Conservation (phyloP, 2,113 vertebrate species). For the human (Homo sapiens) region DNA sequence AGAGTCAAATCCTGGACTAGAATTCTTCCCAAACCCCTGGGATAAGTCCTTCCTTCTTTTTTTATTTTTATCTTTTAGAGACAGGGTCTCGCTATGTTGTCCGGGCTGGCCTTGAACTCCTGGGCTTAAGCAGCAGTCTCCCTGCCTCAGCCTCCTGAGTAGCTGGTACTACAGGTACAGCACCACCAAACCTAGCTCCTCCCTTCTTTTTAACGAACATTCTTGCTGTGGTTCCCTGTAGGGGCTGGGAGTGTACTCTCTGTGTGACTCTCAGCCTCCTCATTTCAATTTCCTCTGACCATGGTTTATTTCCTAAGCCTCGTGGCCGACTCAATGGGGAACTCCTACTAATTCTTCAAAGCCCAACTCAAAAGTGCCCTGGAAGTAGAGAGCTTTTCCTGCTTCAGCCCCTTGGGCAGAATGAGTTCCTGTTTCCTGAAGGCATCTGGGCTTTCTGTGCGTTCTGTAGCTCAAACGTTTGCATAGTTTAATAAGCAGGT, state of each 20-base stretch:
- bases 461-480: not conserved
- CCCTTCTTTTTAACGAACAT: not conserved
- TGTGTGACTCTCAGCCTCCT: not conserved
- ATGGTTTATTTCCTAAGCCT: not conserved
- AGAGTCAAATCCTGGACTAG: not conserved
- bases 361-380: not conserved
- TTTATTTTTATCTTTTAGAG: not conserved
- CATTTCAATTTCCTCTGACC: not conserved
- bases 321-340: not conserved
- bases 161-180: not conserved
- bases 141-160: not conserved
- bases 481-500: not conserved
- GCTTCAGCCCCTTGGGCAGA: not conserved
- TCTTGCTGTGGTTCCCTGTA: not conserved
- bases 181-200: not conserved
- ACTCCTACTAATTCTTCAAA: conserved; percentile 49
- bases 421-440: not conserved
- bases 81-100: not conserved
- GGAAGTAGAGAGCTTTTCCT: not conserved
- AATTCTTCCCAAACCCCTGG: not conserved
- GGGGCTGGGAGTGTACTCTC: not conserved
- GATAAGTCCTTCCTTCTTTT: not conserved
- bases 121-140: not conserved
- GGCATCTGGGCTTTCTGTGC: not conserved
- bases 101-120: not conserved